Base-by-base conservation (phyloP, 2,888 invertebrate genomes). In the Sclerodermus sp. region DNA sequence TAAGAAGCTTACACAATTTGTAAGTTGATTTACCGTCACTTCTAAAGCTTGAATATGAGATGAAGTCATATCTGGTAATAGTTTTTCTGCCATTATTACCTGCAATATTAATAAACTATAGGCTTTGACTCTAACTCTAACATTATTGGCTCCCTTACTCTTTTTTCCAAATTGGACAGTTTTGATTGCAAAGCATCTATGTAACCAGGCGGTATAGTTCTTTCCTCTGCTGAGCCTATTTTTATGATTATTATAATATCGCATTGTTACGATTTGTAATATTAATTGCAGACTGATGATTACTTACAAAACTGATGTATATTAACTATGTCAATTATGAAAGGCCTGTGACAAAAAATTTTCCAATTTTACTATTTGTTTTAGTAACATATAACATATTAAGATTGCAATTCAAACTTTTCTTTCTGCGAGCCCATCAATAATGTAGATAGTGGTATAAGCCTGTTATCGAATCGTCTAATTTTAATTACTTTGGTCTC, bases 111-210 rank as follows among this genome's bases (percentile, higher is more conserved):
- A 23, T 34, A 13, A 44, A 1, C 34, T 42, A 42, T 32, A 23
- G 23, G 12, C 14, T 44, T 34, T 12, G 10, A 15, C 38, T 38
- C 8, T 9, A 15, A 29, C n/a, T 3, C 1, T 1, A 13, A 23
- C 2, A 30, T 10, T 23, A 23, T 23, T 23, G 3, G 3, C 23
- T 5, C 8, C 8, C 73, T 67, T 60, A 81, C 74, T 32, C 82
- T 70, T 30, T 77, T 76, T 64, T 82, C 81, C 59, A 82, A 71
- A 53, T 71, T 73, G 51, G 72, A 66, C 29, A 82, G 70, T 63
- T 81, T 81, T 43, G 78, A 74, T 55, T 76, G 73, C n/a, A 81
- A 76, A 23, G 81, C 79, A 59, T 81, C 80, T 18, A 81, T 71
- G 55, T 81, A 81, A 2, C 79, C 79, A 56, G 80, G 79, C 62